Evolutionary conservation across 2,797 vertebrate species (phyloP).

Genomic region (Nyctibius grandis): DNA sequence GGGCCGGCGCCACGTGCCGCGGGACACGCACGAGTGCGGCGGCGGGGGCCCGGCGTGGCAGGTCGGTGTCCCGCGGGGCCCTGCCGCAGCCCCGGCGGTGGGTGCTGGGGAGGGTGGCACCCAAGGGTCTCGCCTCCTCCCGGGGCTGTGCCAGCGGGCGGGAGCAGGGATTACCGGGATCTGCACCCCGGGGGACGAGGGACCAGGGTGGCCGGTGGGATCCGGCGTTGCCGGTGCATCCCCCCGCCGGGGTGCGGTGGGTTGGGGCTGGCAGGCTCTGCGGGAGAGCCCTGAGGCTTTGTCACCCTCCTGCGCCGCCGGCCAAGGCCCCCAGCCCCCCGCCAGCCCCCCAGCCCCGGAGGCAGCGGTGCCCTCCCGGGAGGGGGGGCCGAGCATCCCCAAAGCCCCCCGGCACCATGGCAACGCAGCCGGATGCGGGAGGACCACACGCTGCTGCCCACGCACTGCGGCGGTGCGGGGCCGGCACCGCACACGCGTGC

Average conservation of each 20-base stretch:
- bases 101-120: not conserved
- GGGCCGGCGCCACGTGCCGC: not conserved
- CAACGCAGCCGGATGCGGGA: not conserved
- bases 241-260: fast-evolving
- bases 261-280: not conserved
- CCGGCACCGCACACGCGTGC: not conserved
- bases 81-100: not conserved
- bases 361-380: not conserved
- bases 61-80: fast-evolving
- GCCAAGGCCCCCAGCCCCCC: not conserved
- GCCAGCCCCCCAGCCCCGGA: not conserved
- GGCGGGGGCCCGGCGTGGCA: fast-evolving
- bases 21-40: not conserved
- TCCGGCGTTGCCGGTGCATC: not conserved
- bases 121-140: not conserved
- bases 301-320: not conserved
- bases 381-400: not conserved
- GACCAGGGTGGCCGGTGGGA: fast-evolving
- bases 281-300: not conserved
- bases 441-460: not conserved
- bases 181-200: fast-evolving
- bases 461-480: not conserved
- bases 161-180: not conserved
- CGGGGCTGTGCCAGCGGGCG: fast-evolving
- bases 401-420: not conserved